phyloP scores from a whole-genome alignment of 2,113 vertebrate species.

The Cacatua alba region DNA sequence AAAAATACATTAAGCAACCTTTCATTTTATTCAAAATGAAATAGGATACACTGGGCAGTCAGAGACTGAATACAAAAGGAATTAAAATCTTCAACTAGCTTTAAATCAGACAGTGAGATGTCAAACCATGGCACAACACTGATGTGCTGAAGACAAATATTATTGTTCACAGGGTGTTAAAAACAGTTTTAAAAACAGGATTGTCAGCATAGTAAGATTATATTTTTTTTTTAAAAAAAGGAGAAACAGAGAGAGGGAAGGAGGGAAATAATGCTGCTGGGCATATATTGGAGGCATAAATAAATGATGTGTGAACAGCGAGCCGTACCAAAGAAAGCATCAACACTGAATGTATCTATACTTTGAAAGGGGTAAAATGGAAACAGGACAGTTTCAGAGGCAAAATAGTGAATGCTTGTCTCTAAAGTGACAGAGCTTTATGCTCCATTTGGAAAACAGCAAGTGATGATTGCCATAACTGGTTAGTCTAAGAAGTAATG shows the following conservation, averaged over 20 bases:
- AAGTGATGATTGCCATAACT: neutral
- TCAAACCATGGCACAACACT: neutral
- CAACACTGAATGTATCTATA: neutral
- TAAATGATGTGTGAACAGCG: neutral
- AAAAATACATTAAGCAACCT: neutral
- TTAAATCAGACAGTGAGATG: neutral
- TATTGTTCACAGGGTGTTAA: neutral
- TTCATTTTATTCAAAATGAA: neutral
- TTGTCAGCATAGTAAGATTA: neutral
- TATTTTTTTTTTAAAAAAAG: accelerated
- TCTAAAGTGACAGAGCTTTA: neutral
- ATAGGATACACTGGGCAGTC: neutral
- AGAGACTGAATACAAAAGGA: neutral
- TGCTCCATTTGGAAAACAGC: neutral
- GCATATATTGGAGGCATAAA: neutral
- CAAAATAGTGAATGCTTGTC: neutral
- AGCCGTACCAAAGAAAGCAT: neutral
- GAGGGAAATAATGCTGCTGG: neutral
- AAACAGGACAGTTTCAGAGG: neutral
- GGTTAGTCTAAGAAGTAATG: neutral
- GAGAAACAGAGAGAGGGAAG: neutral
- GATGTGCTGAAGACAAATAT: neutral
- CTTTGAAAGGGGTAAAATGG: neutral
- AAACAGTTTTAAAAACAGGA: neutral
- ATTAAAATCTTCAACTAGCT: neutral